A percentile compares a stretch with the other conserved stretches of the same genome.
phyloP scores from a whole-genome alignment of 2,113 vertebrate species.

The Phodopus roborovskii region DNA sequence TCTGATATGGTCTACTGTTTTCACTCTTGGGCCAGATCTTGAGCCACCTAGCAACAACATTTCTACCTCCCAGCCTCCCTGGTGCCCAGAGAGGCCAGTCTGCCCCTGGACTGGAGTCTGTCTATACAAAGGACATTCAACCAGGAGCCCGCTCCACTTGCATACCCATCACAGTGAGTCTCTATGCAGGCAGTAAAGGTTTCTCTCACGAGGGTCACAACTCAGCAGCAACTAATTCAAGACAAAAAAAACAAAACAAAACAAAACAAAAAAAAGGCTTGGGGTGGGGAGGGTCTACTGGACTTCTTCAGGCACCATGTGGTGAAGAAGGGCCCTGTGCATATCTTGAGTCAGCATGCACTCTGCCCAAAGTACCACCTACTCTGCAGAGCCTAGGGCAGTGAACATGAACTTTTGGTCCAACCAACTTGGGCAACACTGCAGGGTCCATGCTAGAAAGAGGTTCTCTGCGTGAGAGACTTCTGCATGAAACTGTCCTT shows the following conservation, averaged over 20 bases:
- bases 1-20: neutral
- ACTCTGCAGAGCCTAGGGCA: neutral
- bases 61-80: neutral
- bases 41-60: neutral
- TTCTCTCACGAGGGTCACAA: neutral
- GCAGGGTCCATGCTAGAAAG: neutral
- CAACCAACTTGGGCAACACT: neutral
- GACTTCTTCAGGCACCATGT: neutral
- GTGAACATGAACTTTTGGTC: neutral
- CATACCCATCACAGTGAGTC: neutral
- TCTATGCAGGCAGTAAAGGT: neutral
- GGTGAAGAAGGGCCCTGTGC: neutral
- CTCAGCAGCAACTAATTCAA: neutral
- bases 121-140: neutral
- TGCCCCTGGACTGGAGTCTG: neutral
- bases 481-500: neutral
- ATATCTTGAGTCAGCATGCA: neutral
- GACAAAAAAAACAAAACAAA: no score
- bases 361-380: neutral
- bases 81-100: neutral
- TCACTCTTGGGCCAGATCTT: neutral
- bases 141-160: neutral
- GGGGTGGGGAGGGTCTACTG: neutral
- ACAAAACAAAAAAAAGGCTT: neutral
- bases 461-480: neutral